phyloP scores from a whole-genome alignment of 2,797 vertebrate genomes.

The Dicrostonyx torquatus region DNA sequence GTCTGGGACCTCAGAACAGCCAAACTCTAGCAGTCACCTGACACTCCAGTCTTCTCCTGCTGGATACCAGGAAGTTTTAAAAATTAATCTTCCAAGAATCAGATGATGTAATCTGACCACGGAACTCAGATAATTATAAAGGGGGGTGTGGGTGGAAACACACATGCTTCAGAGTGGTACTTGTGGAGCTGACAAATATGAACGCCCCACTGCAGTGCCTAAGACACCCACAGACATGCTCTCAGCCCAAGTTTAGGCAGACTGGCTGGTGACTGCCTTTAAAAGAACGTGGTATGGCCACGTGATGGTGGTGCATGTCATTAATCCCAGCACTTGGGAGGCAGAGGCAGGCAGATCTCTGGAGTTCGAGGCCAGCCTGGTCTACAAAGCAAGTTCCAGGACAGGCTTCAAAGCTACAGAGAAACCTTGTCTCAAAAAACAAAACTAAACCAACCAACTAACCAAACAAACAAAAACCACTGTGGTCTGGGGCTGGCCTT shows the following conservation, averaged over 20 bases:
- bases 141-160: neutral
- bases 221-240: neutral
- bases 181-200: neutral
- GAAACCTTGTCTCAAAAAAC: too few species aligned
- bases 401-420: too few species aligned
- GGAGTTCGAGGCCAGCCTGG: too few species aligned
- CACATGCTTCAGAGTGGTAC: neutral
- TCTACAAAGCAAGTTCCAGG: too few species aligned
- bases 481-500: neutral
- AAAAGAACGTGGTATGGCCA: neutral
- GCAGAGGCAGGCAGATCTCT: too few species aligned
- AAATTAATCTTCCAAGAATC: neutral
- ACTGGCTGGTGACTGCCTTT: neutral
- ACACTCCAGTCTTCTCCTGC: neutral
- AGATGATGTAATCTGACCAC: neutral
- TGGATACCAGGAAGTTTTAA: neutral
- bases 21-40: constrained; percentile 15
- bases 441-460: too few species aligned
- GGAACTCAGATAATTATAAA: neutral
- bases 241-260: neutral
- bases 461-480: too few species aligned
- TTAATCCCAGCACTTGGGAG: too few species aligned
- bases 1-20: neutral
- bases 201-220: neutral
- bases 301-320: fast-evolving